Conservation (phyloP, 2,888 invertebrate genomes). For the Napeogenes sylphis region DNA sequence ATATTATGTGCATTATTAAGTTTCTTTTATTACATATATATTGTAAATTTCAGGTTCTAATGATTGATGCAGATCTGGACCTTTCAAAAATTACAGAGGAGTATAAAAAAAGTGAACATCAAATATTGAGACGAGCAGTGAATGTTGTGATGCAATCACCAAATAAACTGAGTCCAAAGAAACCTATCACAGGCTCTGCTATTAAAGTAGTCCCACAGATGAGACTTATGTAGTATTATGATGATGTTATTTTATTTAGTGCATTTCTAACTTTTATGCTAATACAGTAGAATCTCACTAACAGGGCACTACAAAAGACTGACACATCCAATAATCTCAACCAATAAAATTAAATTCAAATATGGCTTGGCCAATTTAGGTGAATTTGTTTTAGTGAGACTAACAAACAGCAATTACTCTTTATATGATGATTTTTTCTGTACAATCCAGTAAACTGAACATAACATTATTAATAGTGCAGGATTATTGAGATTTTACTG, state of each 20-base stretch:
- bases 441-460: too few species aligned
- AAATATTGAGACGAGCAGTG: conserved; percentile 67
- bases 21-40: background rate
- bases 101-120: conserved; percentile 80
- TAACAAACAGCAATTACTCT: too few species aligned
- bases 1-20: too few species aligned
- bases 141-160: conserved; percentile 73
- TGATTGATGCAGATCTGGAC: conserved; percentile 82
- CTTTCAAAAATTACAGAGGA: conserved; percentile 81
- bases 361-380: too few species aligned
- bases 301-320: too few species aligned
- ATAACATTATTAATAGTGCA: too few species aligned
- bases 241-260: conserved; percentile 1
- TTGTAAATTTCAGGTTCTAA: conserved; percentile 73
- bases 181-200: conserved; percentile 61
- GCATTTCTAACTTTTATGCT: background rate
- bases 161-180: conserved; percentile 67
- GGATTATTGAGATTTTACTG: too few species aligned
- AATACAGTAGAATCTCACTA: too few species aligned
- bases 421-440: too few species aligned
- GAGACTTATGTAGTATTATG: conserved; percentile 42
- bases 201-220: conserved; percentile 62
- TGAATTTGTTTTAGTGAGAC: too few species aligned
- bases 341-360: too few species aligned
- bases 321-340: too few species aligned